Conservation (phyloP, 2,113 vertebrate genomes). For the Recurvirostra avosetta region DNA sequence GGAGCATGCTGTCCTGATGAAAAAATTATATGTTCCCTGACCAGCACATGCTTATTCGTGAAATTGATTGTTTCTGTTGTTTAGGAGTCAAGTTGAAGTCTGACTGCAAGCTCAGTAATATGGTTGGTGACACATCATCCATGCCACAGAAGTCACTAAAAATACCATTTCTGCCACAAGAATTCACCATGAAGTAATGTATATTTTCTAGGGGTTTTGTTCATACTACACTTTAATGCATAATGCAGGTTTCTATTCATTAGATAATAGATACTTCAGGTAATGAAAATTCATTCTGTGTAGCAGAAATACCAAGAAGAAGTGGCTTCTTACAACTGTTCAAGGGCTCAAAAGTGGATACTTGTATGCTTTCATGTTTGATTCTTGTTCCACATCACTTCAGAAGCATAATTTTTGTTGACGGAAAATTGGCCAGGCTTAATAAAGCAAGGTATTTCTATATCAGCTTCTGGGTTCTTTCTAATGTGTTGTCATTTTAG, state of each 20-base stretch:
- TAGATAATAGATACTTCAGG: constrained; percentile 49
- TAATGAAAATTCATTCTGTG: constrained; percentile 62
- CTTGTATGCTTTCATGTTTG: constrained; percentile 60
- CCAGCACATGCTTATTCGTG: not conserved
- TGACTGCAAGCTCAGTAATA: not conserved
- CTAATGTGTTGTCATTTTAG: constrained; percentile 13
- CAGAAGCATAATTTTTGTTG: constrained; percentile 65
- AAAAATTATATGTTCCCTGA: not conserved
- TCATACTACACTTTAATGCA: constrained; percentile 5
- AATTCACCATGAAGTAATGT: not conserved
- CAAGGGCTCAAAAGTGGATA: constrained; percentile 61
- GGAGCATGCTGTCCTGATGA: not conserved
- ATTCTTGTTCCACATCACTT: constrained; percentile 60
- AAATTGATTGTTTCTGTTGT: not conserved
- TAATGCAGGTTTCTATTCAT: constrained; percentile 42
- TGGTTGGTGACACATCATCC: not conserved
- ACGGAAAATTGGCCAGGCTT: constrained; percentile 59
- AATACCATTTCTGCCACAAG: not conserved
- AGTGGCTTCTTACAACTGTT: constrained; percentile 55
- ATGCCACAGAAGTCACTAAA: not conserved
- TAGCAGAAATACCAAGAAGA: constrained; percentile 50
- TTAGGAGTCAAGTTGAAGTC: not conserved
- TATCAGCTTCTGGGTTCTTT: constrained; percentile 36
- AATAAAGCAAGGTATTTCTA: constrained; percentile 50
- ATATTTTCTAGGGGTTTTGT: not conserved